phyloP scores from a whole-genome alignment of 2,113 vertebrate species.

The Neofelis nebulosa region DNA sequence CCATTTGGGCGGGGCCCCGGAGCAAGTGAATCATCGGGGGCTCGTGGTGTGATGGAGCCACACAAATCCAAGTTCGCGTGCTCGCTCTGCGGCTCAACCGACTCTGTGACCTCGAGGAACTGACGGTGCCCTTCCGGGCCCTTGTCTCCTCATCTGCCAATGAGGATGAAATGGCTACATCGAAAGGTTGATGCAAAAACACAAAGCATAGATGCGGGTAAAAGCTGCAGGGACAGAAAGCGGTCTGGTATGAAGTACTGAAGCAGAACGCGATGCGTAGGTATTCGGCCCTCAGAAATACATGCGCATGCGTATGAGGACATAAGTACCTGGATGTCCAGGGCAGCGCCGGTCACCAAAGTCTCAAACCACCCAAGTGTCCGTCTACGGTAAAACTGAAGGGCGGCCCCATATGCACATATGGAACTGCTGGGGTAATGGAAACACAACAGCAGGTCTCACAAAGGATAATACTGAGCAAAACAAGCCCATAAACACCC shows the following conservation, averaged over 20 bases:
- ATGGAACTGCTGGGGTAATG: fast-evolving
- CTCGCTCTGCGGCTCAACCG: not conserved
- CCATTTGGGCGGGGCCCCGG: not conserved
- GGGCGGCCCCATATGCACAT: fast-evolving
- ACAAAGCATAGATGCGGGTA: not conserved
- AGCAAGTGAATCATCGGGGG: fast-evolving
- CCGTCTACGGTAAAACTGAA: fast-evolving
- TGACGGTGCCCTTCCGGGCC: not conserved
- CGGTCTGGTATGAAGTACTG: not conserved
- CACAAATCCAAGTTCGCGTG: not conserved
- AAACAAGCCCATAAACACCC: not conserved
- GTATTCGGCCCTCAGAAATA: not conserved
- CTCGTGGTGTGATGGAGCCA: not conserved
- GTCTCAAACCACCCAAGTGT: not conserved
- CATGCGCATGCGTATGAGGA: too few relatives aligned
- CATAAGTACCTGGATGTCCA: fast-evolving
- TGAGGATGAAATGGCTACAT: not conserved
- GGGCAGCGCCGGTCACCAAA: fast-evolving
- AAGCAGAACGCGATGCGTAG: fast-evolving
- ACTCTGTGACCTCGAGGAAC: not conserved
- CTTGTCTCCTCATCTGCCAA: not conserved
- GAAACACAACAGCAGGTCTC: not conserved
- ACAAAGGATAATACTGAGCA: not conserved
- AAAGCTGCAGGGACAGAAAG: not conserved
- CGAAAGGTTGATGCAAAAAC: not conserved